Evolutionary conservation across 2,888 invertebrate species (phyloP), one percentile per base, ranked within the genome.

Genomic region (Catocala sponsa): DNA sequence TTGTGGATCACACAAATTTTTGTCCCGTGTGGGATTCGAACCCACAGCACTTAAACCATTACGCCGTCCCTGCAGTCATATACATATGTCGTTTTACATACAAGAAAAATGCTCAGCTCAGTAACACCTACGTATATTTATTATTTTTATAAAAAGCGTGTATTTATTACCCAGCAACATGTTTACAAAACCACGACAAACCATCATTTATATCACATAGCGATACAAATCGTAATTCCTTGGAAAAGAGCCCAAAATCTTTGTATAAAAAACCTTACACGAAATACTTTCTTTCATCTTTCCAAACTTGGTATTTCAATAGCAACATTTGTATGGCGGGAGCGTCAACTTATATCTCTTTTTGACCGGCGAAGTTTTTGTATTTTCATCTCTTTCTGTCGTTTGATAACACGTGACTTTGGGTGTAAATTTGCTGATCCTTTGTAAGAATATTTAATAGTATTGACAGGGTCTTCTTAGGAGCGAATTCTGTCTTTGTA

Each of bases 261-360:
- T 63, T 49, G 13, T 60, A 65, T 43, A 55, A 52, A 25, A 60
- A 47, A 41, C 49, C 49, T 47, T n/a, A 52, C 41, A 44, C 53
- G 56, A 70, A 25, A 68, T 63, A 68, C 57, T 68, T 68, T 68
- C 68, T 72, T 74, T 74, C 65, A 74, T 74, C 65, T 64, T 54
- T 43, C 52, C 53, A 41, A 72, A 72, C 68, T 66, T 62, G 49
- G 44, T 50, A 60, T 63, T 63, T 72, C 74, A 75, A 75, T 72
- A 33, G 48, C 49, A 43, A 50, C 66, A 70, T 75, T 75, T 70
- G 75, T 75, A 75, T 68, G 76, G 59, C 44, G 55, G 42, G 13
- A 5, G 58, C 60, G 69, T 70, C 41, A 63, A 63, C 25, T 32
- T 35, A 47, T 41, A 15, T 70, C 63, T 38, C 53, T 42, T 61